phyloP scores from a whole-genome alignment of 2,888 invertebrate species.

The Saturnia japonica region DNA sequence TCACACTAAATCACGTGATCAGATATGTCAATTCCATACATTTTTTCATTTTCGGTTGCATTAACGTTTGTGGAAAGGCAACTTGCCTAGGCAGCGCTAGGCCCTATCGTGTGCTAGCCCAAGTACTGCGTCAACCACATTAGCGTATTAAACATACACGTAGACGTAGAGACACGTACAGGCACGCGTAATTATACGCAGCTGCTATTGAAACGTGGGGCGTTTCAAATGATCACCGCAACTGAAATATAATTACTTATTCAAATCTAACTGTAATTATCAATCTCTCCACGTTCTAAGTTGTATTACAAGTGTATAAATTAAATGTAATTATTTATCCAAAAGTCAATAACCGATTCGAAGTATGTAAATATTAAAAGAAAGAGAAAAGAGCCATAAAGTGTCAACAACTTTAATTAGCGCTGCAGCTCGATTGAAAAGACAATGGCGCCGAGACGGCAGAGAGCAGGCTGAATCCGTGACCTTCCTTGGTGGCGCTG shows the following conservation, averaged over 20 bases:
- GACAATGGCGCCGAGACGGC: conserved; percentile 78
- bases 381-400: conserved; percentile 53
- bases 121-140: conserved; percentile 48
- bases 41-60: too few species aligned
- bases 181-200: conserved; percentile 21
- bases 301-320: background rate
- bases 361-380: conserved; percentile 36
- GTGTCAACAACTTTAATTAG: conserved; percentile 81
- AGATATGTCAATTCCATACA: too few species aligned
- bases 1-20: too few species aligned
- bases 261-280: background rate
- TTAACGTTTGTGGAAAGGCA: too few species aligned
- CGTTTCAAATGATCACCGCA: conserved; percentile 21
- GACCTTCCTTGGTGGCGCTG: conserved; percentile 79
- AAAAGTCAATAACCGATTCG: conserved; percentile 39
- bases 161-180: conserved; percentile 59
- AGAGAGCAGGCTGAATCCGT: conserved; percentile 77
- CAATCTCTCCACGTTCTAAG: background rate
- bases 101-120: conserved; percentile 28
- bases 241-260: background rate
- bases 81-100: too few species aligned
- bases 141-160: conserved; percentile 67
- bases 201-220: conserved; percentile 36
- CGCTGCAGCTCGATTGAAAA: conserved; percentile 73
- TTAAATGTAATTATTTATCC: background rate